Percentiles rank a stretch among this genome's conserved stretches.
phyloP scores from a whole-genome alignment of 1,140 invertebrate species.

The Xylocopa sonorina region DNA sequence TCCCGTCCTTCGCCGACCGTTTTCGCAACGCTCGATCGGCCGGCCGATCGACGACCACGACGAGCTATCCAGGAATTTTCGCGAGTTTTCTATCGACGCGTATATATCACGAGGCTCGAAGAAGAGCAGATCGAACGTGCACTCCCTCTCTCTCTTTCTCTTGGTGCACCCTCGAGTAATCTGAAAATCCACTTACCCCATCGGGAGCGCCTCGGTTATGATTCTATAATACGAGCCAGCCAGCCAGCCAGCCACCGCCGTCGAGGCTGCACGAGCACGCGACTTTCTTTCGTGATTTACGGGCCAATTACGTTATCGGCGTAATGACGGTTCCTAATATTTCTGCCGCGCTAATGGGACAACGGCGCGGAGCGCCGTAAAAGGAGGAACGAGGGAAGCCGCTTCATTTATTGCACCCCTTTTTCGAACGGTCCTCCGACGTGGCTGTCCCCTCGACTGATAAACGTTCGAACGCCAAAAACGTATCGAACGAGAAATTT shows the following conservation, averaged over 20 bases:
- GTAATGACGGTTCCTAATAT: conserved; percentile 56
- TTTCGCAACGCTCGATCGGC: background rate
- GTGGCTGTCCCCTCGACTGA: background rate
- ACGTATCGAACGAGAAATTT: no score
- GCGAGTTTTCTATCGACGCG: background rate
- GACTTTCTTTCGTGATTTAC: conserved; percentile 62
- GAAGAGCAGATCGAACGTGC: no score
- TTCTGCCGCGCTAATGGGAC: conserved; percentile 52
- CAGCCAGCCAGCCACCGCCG: background rate
- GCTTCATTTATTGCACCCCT: conserved; percentile 53
- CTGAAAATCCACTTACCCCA: conserved; percentile 9
- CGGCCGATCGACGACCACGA: background rate
- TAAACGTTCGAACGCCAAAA: conserved; percentile 11
- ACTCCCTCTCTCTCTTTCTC: no score
- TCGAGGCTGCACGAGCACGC: conserved; percentile 33
- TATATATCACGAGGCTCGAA: no score
- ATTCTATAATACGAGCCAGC: conserved; percentile 34
- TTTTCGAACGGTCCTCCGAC: conserved; percentile 17
- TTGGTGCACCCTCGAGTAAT: background rate
- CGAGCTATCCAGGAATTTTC: conserved; percentile 35
- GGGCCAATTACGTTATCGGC: conserved; percentile 64
- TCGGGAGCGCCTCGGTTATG: background rate
- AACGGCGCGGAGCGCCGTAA: conserved; percentile 21
- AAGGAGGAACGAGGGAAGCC: conserved; percentile 35
- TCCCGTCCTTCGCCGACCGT: background rate